Evolutionary conservation across 30 jellyfish, hydroid and myxozoan species (phyloP).

Genomic region (Clytia hemisphaerica): DNA sequence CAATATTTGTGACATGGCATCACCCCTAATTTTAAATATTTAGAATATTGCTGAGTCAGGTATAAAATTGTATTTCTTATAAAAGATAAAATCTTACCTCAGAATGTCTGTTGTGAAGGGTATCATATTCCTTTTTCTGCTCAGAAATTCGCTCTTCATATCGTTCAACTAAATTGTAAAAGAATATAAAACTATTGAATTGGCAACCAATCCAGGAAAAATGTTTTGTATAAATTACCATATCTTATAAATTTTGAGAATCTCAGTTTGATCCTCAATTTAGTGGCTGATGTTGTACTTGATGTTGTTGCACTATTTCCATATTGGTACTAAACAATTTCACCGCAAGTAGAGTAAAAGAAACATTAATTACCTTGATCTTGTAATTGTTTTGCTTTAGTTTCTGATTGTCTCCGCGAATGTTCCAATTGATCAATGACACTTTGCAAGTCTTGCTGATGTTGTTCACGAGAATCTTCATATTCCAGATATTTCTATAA

Average conservation of each 20-base stretch:
- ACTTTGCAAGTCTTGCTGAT: slow-evolving; percentile 57
- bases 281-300: too few species aligned
- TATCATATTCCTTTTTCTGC: slow-evolving; percentile 68
- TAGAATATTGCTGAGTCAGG: background rate
- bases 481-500: slow-evolving; percentile 85
- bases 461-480: slow-evolving; percentile 94
- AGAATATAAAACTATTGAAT: background rate
- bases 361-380: slow-evolving; percentile 65
- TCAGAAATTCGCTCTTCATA: slow-evolving; percentile 81
- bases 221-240: background rate
- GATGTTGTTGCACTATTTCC: too few species aligned
- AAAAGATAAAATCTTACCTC: slow-evolving; percentile 48
- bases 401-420: slow-evolving; percentile 51
- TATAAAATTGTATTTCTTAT: background rate
- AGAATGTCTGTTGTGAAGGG: slow-evolving; percentile 76
- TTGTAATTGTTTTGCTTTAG: slow-evolving; percentile 51
- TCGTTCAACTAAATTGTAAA: slow-evolving; percentile 58
- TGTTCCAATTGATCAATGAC: slow-evolving; percentile 58
- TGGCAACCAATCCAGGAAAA: background rate
- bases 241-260: too few species aligned
- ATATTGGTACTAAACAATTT: too few species aligned
- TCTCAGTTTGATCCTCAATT: too few species aligned
- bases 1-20: too few species aligned
- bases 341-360: background rate
- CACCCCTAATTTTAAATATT: background rate